Base-by-base conservation (phyloP, 1,140 invertebrate species). In the Mercenaria mercenaria region DNA sequence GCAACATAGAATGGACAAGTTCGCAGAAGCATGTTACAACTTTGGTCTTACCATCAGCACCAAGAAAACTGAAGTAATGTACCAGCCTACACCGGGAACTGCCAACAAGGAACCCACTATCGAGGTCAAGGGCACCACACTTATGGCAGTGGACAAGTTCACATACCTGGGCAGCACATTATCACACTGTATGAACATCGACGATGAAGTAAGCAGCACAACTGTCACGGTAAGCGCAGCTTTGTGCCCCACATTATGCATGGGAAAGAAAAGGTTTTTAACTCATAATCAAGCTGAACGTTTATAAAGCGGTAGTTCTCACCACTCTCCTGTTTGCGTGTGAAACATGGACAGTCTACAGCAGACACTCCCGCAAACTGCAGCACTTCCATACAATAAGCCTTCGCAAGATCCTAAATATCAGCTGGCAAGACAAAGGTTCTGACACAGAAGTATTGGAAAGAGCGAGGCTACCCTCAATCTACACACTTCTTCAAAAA, bases 361-460 rank as follows among this genome's bases (percentile, higher is more conserved):
- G n/a, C n/a, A 74, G 41, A 76, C 82, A 85, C 0, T 23, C 82
- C 0, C 74, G 43, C n/a, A 79, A 81, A 64, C 77, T 81, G 32
- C 89, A 83, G 43, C 64, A 69, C 34, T 83, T 91, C 47, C 86
- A 91, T 81, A 85, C 59, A 34, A 37, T 50, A 23, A 43, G 79
- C 39, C 90, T 91, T 26, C 47, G 90, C 43, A 88, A 79, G 59
- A 50, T 91, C 39, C 69, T 90, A 26, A n/a, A 76, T 61, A 88
- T 90, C 56, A 88, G 72, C 56, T 90, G 89, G 89, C 84, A 86
- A 43, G 89, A 90, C 34, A 86, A 79, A 41, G 79, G 79, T 43
- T 67, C 85, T 39, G 72, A 89, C 56, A 89, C 79, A 29, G 90
- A 91, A 37, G 86, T 91, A 20, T 43, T 90, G 23, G 43, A 23